Evolutionary conservation across 53 echinoderm and acorn worm genomes (phyloP), one percentile per base, ranked within the genome.

Genomic region (Luidia sarsii): DNA sequence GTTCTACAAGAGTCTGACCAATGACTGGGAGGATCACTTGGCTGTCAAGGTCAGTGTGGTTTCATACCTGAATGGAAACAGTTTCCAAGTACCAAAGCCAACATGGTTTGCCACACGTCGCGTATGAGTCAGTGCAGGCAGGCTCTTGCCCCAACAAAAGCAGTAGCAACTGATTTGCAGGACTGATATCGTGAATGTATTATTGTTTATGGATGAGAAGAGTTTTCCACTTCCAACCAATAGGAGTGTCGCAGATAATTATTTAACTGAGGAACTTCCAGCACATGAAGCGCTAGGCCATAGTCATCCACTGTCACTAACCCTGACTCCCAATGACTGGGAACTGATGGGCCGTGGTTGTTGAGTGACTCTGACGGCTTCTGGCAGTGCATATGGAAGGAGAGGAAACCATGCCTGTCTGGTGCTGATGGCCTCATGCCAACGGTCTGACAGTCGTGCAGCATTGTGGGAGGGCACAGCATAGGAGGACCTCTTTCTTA

Each of bases 1-100:
- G 53, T 99, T 99, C 79, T 99, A 99, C 89, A 99, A 99, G 85
- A 86, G 86, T 19, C 82, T 99, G 35, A 99, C 99, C 63, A 99
- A 99, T 30, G 99, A 99, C 59, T 94, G 94, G 94, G 99, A 99
- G 61, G 99, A 94, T 20, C 99, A 94, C 67, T 71, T 99, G 30
- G 99, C 99, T 63, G 94, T 94, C 79, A 99, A 97, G 91, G 97
- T 97, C 64, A 22, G 60, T 46, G 3, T 9, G 1, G 9, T 36
- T 20, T n/a, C n/a, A n/a, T n/a, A n/a, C n/a, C n/a, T n/a, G n/a
- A n/a, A n/a, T n/a, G n/a, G n/a, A n/a, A n/a, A n/a, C n/a, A n/a
- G n/a, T n/a, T n/a, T n/a, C n/a, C n/a, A n/a, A n/a, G n/a, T n/a
- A n/a, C n/a, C n/a, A n/a, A n/a, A n/a, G n/a, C n/a, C n/a, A n/a